Conservation (phyloP, 2,113 vertebrate genomes). For the Strix aluco region DNA sequence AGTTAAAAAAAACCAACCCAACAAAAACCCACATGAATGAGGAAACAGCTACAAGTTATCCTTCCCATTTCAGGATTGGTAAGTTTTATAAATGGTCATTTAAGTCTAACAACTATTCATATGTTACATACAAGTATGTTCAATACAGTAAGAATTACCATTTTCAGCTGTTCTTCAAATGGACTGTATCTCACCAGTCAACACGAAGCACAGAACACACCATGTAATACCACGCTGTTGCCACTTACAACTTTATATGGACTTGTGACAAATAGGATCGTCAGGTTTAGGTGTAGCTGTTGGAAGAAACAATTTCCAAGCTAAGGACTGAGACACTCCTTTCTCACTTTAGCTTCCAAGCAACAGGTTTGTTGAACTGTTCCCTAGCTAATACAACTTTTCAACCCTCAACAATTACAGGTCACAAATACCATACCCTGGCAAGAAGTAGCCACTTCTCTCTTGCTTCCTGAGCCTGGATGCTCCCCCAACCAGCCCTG, state of each 20-base stretch:
- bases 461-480: rapidly evolving
- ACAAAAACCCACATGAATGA: neutral
- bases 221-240: neutral
- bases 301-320: neutral
- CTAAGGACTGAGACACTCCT: rapidly evolving
- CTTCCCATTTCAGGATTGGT: neutral
- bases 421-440: neutral
- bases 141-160: neutral
- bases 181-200: neutral
- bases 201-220: neutral
- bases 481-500: neutral
- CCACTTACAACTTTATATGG: neutral
- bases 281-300: neutral
- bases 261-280: rapidly evolving
- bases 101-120: neutral
- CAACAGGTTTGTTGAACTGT: neutral
- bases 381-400: neutral
- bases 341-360: neutral
- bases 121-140: neutral
- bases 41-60: neutral
- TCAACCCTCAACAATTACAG: no score
- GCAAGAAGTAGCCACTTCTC: neutral
- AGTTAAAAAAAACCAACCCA: neutral
- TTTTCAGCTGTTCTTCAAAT: neutral
- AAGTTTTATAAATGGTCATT: neutral